Evolutionary conservation across 2,113 vertebrate species (phyloP).

Genomic region (Oreochromis niloticus): DNA sequence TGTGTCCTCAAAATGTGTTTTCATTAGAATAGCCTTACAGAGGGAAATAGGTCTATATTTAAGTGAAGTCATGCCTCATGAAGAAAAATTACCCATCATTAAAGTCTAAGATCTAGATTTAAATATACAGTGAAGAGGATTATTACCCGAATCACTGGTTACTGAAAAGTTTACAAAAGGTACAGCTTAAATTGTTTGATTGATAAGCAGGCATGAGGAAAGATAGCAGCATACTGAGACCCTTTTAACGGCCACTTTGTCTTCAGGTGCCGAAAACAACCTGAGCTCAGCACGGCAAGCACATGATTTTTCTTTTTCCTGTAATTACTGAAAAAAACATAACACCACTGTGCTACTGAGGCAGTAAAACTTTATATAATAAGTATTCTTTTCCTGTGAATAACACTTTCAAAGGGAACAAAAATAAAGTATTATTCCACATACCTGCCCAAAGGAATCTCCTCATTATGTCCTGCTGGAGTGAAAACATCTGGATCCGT

Average conservation of each 20-base stretch:
- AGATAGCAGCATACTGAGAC: background rate
- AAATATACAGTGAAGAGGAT: background rate
- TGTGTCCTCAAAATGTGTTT: background rate
- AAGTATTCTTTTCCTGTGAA: background rate
- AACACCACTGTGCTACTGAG: background rate
- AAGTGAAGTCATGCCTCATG: background rate
- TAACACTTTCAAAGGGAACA: background rate
- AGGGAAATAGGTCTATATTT: background rate
- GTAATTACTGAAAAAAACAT: background rate
- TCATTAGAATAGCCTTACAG: background rate
- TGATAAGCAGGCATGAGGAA: background rate
- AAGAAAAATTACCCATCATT: background rate
- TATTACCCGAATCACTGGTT: background rate
- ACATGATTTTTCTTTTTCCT: background rate
- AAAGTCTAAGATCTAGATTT: background rate
- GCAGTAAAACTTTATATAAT: background rate
- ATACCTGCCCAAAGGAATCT: conserved; percentile 6
- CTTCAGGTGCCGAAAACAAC: background rate
- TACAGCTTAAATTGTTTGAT: background rate
- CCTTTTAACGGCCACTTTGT: background rate
- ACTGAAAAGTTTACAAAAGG: background rate
- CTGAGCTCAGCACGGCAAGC: background rate
- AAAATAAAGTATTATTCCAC: background rate
- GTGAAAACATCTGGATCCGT: background rate
- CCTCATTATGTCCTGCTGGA: conserved; percentile 40